A percentile compares a stretch with the other conserved stretches of the same genome.
These are phyloP conservation scores for Ramphastos sulfuratus DNA, from an alignment of 2,113 vertebrate genomes.

Conservation along the genomic window DNA sequence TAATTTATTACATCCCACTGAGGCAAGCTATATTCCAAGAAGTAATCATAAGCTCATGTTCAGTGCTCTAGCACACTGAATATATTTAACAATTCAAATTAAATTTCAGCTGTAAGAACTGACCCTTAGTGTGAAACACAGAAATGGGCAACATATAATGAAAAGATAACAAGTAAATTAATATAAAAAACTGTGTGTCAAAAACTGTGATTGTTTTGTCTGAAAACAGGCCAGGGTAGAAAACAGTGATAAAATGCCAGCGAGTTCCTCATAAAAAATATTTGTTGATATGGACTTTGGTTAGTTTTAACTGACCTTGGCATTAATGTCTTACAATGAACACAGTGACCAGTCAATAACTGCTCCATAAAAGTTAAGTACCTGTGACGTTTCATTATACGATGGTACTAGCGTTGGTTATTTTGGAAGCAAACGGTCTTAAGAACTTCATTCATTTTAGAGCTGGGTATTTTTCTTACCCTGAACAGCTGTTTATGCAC, in stretches of 20 bases:
- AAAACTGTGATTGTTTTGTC: not conserved
- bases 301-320: constrained; percentile 47
- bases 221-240: not conserved
- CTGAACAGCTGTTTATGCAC: constrained; percentile 37
- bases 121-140: constrained; percentile 14
- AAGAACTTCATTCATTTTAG: constrained; percentile 46
- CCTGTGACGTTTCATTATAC: constrained; percentile 24
- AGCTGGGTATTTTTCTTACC: constrained; percentile 15
- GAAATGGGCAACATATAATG: constrained; percentile 24
- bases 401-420: not conserved
- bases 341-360: constrained; percentile 35
- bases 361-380: constrained; percentile 54
- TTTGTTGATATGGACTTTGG: not conserved
- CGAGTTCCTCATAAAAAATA: not conserved
- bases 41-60: constrained; percentile 68
- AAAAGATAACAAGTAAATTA: constrained; percentile 17
- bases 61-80: constrained; percentile 46
- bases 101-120: constrained; percentile 52
- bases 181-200: not conserved
- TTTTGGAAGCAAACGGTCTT: constrained; percentile 39
- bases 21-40: constrained; percentile 59
- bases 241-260: not conserved
- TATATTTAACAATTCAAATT: constrained; percentile 65
- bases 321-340: constrained; percentile 27
- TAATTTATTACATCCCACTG: constrained; percentile 73